Conservation (phyloP, 2,113 vertebrate genomes). For the Onychostruthus taczanowskii region DNA sequence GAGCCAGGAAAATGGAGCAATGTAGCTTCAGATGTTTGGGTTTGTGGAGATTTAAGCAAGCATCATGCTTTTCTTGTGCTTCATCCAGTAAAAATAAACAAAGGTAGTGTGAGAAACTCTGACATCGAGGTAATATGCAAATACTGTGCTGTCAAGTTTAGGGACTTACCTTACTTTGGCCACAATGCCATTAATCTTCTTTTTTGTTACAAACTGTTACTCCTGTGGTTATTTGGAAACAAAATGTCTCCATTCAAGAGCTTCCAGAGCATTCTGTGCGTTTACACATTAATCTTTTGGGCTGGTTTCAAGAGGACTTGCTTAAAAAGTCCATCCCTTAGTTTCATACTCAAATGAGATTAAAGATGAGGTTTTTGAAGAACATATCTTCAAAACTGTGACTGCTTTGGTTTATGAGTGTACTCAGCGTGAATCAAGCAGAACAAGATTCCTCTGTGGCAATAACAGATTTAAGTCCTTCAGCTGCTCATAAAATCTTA, state of each 20-base stretch:
- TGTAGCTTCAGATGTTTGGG: conserved; percentile 22
- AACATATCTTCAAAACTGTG: neutral
- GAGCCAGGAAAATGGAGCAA: conserved; percentile 42
- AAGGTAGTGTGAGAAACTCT: conserved; percentile 48
- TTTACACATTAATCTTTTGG: neutral
- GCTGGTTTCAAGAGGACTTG: neutral
- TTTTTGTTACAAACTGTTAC: neutral
- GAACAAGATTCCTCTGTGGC: neutral
- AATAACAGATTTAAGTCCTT: neutral
- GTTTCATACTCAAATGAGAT: neutral
- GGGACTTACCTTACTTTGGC: neutral
- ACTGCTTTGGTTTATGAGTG: neutral
- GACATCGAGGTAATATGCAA: neutral
- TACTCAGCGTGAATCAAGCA: neutral
- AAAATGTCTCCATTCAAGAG: neutral
- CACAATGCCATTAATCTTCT: neutral
- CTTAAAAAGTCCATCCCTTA: neutral
- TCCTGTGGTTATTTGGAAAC: neutral
- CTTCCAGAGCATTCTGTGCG: conserved; percentile 3
- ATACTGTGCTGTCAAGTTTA: neutral
- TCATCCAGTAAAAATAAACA: conserved; percentile 58
- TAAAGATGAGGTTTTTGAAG: neutral
- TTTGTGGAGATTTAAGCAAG: neutral
- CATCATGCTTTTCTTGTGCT: conserved; percentile 44
- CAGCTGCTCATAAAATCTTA: neutral